These are phyloP conservation scores for Oxygymnocypris stewartii DNA, from an alignment of 2,113 vertebrate genomes.

Conservation along the genomic window DNA sequence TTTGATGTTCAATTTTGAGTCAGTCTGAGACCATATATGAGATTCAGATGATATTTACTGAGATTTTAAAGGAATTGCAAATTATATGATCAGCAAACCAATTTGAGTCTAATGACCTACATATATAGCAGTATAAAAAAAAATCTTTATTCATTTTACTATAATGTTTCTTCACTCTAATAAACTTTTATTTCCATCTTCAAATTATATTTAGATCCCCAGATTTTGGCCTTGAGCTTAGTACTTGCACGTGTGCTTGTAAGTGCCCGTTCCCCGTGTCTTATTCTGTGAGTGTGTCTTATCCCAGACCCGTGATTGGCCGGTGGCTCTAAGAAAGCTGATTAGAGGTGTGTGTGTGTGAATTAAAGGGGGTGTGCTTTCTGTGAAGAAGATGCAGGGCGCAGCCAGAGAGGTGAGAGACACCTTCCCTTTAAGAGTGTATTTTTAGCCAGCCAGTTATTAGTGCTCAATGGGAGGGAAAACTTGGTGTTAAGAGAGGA, in stretches of 20 bases:
- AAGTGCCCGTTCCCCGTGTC: conserved; percentile 10
- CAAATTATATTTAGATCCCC: not conserved
- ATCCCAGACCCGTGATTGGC: conserved; percentile 63
- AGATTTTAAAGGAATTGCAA: not conserved
- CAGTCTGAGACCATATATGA: no score
- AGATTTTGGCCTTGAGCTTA: not conserved
- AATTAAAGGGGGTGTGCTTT: conserved; percentile 41
- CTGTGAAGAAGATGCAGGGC: not conserved
- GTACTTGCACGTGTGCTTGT: not conserved
- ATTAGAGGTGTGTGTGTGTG: conserved; percentile 63
- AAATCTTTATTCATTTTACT: not conserved
- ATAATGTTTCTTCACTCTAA: not conserved
- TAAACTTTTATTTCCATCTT: not conserved
- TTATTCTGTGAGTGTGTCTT: conserved; percentile 23
- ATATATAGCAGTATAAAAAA: not conserved
- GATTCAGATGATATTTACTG: not conserved
- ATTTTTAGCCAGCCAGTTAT: conserved; percentile 66
- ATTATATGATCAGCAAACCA: not conserved
- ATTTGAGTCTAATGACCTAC: not conserved
- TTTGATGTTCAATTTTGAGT: no score
- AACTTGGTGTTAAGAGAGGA: conserved; percentile 57
- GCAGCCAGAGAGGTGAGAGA: conserved; percentile 27
- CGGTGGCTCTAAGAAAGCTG: conserved; percentile 68
- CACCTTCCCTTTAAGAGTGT: conserved; percentile 68
- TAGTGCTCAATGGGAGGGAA: conserved; percentile 52